Evolutionary conservation across 1,140 invertebrate species (phyloP), one percentile per base, ranked within the genome.

Genomic region (Drosophila parvula): DNA sequence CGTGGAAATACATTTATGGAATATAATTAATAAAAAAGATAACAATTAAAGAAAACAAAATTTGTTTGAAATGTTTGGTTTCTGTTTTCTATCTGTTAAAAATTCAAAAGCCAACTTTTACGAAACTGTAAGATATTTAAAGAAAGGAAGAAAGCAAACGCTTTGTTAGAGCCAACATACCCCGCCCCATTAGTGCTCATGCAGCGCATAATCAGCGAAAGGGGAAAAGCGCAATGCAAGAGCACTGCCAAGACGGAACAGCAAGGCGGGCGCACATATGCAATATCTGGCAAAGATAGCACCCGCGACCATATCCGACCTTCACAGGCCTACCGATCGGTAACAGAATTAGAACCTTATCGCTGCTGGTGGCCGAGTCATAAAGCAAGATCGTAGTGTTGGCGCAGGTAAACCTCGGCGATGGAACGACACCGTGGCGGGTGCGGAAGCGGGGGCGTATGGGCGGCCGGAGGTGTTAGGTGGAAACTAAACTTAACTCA

Each of bases 401-500:
- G 48, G 48, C 48, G 48, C 48, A 51, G 32, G 27, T 28, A 38
- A 38, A 28, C 47, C 59, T 38, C 45, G 32, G 59, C 22, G 6
- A 18, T 2, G 27, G 18, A 36, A 28, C 36, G 60, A 2, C 22
- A 22, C 22, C 22, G 28, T 22, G 53, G 40, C 41, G 34, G 63
- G n/a, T 7, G 1, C 27, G 27, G 38, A 2, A 14, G 34, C 16
- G 14, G 45, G 27, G 55, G 45, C 18, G 12, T 2, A 38, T 41
- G 32, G 34, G 40, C n/a, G 40, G 40, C 4, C 10, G 44, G 59
- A 43, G 65, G 48, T 55, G 60, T 32, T 55, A 65, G 56, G 71
- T 60, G 79, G 74, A 79, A 74, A 84, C 68, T 14, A 63, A 65
- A 78, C 43, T 55, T 11, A 34, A 63, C 74, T 69, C 60, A 55